Evolutionary conservation across 2,113 vertebrate genomes (phyloP).

Genomic region (Podarcis cretensis): DNA sequence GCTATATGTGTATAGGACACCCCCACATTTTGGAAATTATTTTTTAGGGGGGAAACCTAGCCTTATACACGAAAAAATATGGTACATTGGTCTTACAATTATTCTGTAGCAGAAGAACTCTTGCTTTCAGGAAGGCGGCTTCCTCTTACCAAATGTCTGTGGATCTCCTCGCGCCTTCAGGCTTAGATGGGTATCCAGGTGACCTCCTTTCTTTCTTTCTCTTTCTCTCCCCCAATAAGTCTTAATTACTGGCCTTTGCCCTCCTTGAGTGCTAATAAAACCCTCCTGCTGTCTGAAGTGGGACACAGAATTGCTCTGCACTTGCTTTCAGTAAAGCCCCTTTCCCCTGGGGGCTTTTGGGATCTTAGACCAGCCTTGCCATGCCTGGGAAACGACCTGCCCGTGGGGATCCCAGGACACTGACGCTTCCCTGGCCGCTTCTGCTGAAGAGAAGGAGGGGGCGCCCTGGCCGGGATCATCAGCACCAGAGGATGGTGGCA

Average conservation of each 20-base stretch:
- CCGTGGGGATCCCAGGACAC: neutral
- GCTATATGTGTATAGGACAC: too few relatives aligned
- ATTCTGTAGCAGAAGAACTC: neutral
- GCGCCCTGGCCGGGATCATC: neutral
- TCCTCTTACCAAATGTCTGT: rapidly evolving
- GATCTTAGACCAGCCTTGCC: too few relatives aligned
- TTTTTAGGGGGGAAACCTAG: too few relatives aligned
- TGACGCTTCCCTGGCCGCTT: neutral
- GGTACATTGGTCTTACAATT: neutral
- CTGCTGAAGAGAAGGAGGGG: neutral
- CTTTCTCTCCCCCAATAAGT: neutral
- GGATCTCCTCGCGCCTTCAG: conserved; percentile 11
- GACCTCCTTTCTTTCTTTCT: neutral
- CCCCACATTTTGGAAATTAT: too few relatives aligned
- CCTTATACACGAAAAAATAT: too few relatives aligned
- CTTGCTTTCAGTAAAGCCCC: neutral
- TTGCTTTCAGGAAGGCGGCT: neutral
- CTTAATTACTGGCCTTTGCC: rapidly evolving
- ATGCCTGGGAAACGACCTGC: neutral
- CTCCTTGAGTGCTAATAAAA: neutral
- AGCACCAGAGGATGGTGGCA: rapidly evolving
- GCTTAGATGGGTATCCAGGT: neutral
- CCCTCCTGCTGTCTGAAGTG: neutral
- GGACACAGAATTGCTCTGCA: neutral
- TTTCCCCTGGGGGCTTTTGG: neutral